phyloP scores from a whole-genome alignment of 1,140 invertebrate species.

The Hormaphis cornu region DNA sequence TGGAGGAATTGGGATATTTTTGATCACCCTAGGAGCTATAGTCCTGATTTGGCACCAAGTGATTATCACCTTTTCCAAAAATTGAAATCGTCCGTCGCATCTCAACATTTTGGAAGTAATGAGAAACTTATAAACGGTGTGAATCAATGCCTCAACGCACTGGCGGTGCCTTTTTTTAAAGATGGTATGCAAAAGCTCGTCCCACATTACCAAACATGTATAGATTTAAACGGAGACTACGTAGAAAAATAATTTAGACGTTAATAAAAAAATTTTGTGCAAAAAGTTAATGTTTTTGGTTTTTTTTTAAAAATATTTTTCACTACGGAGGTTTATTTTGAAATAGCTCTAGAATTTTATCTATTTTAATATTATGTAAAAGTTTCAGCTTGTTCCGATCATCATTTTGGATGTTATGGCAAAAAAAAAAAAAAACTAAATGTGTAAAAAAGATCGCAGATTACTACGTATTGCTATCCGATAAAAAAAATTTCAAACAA shows the following conservation, averaged over 20 bases:
- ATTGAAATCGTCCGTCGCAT: slow-evolving; percentile 38
- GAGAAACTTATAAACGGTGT: neutral
- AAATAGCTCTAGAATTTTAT: no score
- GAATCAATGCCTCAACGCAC: neutral
- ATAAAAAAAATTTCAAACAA: no score
- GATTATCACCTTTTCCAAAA: slow-evolving; percentile 5
- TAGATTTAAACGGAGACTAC: slow-evolving; percentile 12
- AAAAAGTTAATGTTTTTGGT: neutral
- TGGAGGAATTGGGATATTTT: neutral
- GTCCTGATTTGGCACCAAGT: neutral
- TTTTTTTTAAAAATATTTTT: neutral
- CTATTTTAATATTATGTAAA: no score
- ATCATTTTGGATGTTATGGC: no score
- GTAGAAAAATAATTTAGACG: slow-evolving; percentile 29
- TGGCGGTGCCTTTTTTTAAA: neutral
- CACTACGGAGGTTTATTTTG: no score
- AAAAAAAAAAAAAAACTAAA: no score
- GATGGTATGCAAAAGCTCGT: slow-evolving; percentile 12
- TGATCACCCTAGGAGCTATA: neutral
- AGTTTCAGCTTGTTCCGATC: no score
- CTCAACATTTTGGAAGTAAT: slow-evolving; percentile 29
- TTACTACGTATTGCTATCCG: no score
- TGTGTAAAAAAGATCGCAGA: no score
- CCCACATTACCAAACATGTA: neutral
- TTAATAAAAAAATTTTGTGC: no score